phyloP scores from a whole-genome alignment of 2,113 vertebrate species.

The Panurus biarmicus region DNA sequence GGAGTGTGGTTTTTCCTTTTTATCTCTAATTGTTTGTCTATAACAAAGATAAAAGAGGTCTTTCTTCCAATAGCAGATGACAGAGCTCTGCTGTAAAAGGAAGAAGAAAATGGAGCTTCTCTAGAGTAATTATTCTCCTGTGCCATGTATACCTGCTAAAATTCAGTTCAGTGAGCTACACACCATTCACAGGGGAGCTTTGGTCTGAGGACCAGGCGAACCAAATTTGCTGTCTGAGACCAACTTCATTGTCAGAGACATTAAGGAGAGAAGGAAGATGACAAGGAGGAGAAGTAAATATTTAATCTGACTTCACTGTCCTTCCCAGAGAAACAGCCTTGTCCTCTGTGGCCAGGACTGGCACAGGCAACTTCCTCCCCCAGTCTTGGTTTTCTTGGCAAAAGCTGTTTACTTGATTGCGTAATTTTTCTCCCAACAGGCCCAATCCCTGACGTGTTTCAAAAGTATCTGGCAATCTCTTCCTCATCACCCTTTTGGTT shows the following conservation, averaged over 20 bases:
- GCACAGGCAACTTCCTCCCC: constrained; percentile 64
- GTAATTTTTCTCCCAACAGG: constrained; percentile 9
- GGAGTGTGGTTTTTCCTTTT: neutral
- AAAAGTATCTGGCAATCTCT: constrained; percentile 37
- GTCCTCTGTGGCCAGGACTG: constrained; percentile 63
- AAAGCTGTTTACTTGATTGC: constrained; percentile 43
- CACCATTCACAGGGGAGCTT: neutral
- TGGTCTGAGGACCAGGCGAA: neutral
- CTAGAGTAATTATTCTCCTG: neutral
- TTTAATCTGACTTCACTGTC: neutral
- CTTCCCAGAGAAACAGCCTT: constrained; percentile 51
- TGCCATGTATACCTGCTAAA: neutral
- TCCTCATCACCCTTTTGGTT: neutral
- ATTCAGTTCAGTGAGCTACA: neutral
- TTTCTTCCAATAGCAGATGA: neutral
- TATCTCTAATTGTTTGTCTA: neutral
- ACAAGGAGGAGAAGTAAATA: neutral
- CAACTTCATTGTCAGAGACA: neutral
- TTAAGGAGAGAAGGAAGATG: neutral
- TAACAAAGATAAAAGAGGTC: neutral
- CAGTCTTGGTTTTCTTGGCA: constrained; percentile 61
- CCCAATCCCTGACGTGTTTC: constrained; percentile 49
- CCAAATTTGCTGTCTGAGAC: neutral
- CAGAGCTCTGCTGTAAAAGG: neutral
- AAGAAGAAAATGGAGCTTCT: neutral